phyloP scores from a whole-genome alignment of 2,113 vertebrate species.

The Arenaria interpres region DNA sequence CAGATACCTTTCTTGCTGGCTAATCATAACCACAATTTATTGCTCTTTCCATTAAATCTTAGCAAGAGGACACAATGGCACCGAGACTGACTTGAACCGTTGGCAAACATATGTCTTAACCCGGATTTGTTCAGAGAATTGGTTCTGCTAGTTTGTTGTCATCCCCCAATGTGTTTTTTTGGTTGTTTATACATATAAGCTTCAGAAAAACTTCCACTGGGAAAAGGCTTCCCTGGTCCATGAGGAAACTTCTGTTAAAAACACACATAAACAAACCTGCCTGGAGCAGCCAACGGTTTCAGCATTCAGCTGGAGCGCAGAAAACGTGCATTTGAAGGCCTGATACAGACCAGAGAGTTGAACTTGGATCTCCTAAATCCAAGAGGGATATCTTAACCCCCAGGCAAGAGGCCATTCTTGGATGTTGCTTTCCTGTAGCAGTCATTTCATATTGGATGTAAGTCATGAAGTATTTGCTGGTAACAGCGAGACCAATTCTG shows the following conservation, averaged over 20 bases:
- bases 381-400: neutral
- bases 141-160: neutral
- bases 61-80: neutral
- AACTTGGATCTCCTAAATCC: slow-evolving; percentile 10
- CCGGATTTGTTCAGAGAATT: neutral
- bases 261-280: neutral
- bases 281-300: neutral
- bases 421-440: neutral
- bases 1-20: slow-evolving; percentile 34
- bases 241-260: slow-evolving; percentile 12
- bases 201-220: neutral
- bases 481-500: neutral
- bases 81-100: neutral
- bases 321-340: neutral
- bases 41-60: slow-evolving; percentile 27
- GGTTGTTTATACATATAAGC: neutral
- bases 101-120: neutral
- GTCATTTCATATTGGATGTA: neutral
- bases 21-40: slow-evolving; percentile 25
- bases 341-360: neutral
- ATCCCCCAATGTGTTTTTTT: neutral
- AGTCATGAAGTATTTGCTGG: neutral
- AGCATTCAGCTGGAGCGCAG: neutral
- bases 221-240: neutral
- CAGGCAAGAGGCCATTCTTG: neutral